Percentiles rank a stretch among this genome's conserved stretches.
Evolutionary conservation across 2,888 invertebrate species (phyloP).

Genomic region (Tinea semifulvella): DNA sequence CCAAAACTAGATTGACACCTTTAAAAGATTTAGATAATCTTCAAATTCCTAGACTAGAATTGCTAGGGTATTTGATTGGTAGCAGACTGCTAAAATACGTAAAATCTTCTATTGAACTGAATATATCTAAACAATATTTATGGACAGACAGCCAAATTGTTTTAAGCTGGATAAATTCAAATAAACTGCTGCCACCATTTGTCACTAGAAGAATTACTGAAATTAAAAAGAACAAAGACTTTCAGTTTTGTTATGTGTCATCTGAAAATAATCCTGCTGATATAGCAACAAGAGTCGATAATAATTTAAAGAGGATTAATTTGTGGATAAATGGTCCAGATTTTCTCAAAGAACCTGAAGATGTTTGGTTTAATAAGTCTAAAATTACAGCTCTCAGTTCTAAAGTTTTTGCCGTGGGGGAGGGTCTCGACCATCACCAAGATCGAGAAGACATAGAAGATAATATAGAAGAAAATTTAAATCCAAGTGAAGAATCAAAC

Average conservation of each 20-base stretch:
- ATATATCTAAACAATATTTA: not conserved
- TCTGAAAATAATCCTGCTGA: constrained; percentile 5
- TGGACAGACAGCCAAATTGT: constrained; percentile 13
- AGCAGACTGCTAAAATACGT: constrained; percentile 3
- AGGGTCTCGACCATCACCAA: not conserved
- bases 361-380: not conserved
- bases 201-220: not conserved
- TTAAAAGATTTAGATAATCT: not conserved
- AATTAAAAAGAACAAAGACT: not conserved
- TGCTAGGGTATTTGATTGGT: constrained; percentile 3
- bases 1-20: not conserved
- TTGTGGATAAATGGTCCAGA: constrained; percentile 1
- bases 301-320: not conserved
- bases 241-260: constrained; percentile 1
- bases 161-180: constrained; percentile 1
- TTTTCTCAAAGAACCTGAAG: not conserved
- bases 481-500: not conserved
- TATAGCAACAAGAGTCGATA: not conserved
- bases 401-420: not conserved
- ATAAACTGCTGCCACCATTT: constrained; percentile 9
- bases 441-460: not conserved
- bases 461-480: not conserved
- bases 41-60: constrained; percentile 13
- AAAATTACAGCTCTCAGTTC: not conserved
- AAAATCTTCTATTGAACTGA: not conserved